Percentiles rank a stretch among this genome's conserved stretches.
phyloP scores from a whole-genome alignment of 2,797 vertebrate genomes.

The Anguilla pacifica region DNA sequence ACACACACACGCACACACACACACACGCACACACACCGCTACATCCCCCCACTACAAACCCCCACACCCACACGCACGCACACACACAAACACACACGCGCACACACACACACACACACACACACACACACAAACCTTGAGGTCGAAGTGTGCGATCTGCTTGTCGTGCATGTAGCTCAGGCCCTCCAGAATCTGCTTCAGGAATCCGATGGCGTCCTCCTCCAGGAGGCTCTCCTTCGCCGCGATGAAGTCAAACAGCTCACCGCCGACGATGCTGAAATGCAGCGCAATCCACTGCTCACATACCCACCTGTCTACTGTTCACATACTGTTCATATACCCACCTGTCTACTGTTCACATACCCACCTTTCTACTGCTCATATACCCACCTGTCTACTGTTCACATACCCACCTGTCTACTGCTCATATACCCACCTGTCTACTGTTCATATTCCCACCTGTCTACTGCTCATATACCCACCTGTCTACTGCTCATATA shows the following conservation, averaged over 20 bases:
- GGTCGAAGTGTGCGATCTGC: slow-evolving; percentile 75
- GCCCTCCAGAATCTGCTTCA: slow-evolving; percentile 77
- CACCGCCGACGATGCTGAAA: slow-evolving; percentile 73
- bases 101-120: background rate
- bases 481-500: too few species aligned
- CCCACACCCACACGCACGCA: too few species aligned
- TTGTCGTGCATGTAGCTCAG: slow-evolving; percentile 70
- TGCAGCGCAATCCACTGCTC: background rate
- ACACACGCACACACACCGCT: too few species aligned
- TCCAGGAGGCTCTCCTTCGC: slow-evolving; percentile 79
- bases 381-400: too few species aligned
- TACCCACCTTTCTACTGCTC: too few species aligned
- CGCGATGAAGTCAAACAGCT: slow-evolving; percentile 84
- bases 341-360: too few species aligned
- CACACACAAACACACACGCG: background rate
- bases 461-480: too few species aligned
- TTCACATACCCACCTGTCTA: too few species aligned
- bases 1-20: background rate
- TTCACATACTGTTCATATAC: background rate
- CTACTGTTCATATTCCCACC: too few species aligned
- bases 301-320: background rate
- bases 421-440: too few species aligned
- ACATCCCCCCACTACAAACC: too few species aligned
- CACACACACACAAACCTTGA: slow-evolving; percentile 68
- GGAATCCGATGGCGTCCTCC: slow-evolving; percentile 76